phyloP scores from a whole-genome alignment of 2,797 vertebrate genomes.

The Babyrousa celebensis region DNA sequence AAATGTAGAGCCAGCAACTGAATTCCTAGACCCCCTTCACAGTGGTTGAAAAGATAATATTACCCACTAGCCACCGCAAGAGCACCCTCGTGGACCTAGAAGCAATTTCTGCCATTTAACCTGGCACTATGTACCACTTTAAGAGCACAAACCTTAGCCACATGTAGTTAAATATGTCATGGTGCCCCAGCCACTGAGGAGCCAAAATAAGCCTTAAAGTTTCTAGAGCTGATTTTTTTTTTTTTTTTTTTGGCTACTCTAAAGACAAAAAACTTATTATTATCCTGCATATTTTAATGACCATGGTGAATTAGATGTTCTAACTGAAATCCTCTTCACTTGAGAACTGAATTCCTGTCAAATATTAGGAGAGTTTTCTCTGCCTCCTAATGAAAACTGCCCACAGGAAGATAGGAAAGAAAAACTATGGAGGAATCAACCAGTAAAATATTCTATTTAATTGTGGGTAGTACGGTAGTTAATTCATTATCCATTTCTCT shows the following conservation, averaged over 20 bases:
- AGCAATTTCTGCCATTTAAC: background rate
- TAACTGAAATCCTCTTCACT: background rate
- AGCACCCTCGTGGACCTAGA: background rate
- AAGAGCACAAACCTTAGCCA: background rate
- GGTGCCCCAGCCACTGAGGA: background rate
- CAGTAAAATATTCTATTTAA: slow-evolving; percentile 17
- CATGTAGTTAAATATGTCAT: background rate
- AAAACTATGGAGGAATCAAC: background rate
- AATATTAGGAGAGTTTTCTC: background rate
- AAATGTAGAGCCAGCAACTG: background rate
- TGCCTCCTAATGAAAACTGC: background rate
- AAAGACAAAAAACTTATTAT: background rate
- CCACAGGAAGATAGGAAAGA: background rate
- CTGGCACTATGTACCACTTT: background rate
- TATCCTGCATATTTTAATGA: background rate
- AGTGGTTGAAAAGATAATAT: background rate
- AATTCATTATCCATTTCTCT: slow-evolving; percentile 40
- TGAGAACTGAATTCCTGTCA: background rate
- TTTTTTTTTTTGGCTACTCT: background rate
- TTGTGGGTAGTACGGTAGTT: background rate
- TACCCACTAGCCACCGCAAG: background rate
- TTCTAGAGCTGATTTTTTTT: slow-evolving; percentile 10
- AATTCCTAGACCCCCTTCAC: background rate
- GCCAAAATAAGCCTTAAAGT: background rate
- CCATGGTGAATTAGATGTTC: background rate